Conservation (phyloP, 2,113 vertebrate genomes). For the Ahaetulla prasina region DNA sequence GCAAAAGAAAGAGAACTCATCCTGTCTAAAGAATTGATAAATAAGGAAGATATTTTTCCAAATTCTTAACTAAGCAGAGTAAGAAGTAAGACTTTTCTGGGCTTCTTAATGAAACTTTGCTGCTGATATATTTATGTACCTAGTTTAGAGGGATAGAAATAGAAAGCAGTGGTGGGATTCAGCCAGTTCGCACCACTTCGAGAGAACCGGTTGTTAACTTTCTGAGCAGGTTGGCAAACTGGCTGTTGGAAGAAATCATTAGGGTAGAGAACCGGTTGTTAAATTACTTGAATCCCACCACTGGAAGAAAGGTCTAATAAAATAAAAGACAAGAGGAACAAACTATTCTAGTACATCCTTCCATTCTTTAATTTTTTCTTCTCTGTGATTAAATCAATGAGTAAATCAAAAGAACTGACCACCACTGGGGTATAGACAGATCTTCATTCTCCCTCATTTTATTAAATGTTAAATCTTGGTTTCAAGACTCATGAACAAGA, state of each 20-base stretch:
- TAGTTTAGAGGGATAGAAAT: not conserved
- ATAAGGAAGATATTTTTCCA: not conserved
- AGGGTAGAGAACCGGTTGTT: too few species aligned
- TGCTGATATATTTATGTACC: not conserved
- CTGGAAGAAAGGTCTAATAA: too few species aligned
- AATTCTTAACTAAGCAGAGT: not conserved
- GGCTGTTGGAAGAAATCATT: too few species aligned
- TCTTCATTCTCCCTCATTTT: not conserved
- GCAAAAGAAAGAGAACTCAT: not conserved
- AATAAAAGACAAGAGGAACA: not conserved
- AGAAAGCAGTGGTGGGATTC: too few species aligned
- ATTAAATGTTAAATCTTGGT: slow-evolving; percentile 31
- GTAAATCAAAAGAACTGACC: slow-evolving; percentile 14
- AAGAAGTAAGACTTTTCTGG: not conserved
- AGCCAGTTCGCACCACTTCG: too few species aligned
- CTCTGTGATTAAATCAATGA: slow-evolving; percentile 9
- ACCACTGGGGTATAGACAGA: slow-evolving; percentile 10
- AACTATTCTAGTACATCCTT: not conserved
- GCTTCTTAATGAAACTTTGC: not conserved
- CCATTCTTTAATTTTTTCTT: not conserved
- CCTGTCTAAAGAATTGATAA: not conserved
- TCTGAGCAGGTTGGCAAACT: too few species aligned
- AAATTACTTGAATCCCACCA: too few species aligned
- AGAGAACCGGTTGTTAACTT: too few species aligned
- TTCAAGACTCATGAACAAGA: not conserved